These are phyloP conservation scores for Leptinotarsa texana DNA, from an alignment of 1,140 invertebrate species.

Conservation along the genomic window DNA sequence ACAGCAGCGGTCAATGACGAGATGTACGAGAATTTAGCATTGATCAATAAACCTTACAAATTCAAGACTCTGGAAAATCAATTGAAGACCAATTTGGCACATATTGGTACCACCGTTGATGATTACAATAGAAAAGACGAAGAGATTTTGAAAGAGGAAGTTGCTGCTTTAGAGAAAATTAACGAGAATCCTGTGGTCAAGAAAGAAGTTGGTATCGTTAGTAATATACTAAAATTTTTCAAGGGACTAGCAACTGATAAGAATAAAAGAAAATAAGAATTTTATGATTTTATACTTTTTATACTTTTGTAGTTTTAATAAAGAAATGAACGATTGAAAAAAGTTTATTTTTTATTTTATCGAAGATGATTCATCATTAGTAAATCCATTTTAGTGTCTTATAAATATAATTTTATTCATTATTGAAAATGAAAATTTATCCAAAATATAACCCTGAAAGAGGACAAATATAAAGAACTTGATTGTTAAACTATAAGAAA, in stretches of 20 bases:
- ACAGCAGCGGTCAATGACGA: background rate
- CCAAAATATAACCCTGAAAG: no score
- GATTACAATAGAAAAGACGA: conserved; percentile 34
- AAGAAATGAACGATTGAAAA: background rate
- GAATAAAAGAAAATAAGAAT: background rate
- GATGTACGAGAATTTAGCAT: conserved; percentile 2
- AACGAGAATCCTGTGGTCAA: conserved; percentile 32
- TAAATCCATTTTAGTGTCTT: no score
- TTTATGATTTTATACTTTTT: conserved; percentile 15
- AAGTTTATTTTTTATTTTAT: background rate
- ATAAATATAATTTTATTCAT: no score
- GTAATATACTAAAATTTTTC: conserved; percentile 29
- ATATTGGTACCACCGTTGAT: conserved; percentile 36
- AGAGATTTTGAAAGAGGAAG: conserved; percentile 35
- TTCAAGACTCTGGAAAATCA: conserved; percentile 27
- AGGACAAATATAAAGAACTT: no score
- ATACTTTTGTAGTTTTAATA: background rate
- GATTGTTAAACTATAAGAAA: no score
- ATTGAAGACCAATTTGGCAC: conserved; percentile 36
- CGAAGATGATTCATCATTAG: no score
- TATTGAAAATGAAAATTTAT: no score
- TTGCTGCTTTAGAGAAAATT: conserved; percentile 31
- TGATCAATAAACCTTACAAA: conserved; percentile 15
- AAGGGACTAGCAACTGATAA: conserved; percentile 21
- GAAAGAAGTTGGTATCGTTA: conserved; percentile 33